Conservation (phyloP, 2,797 vertebrate genomes). For the Luscinia megarhynchos region DNA sequence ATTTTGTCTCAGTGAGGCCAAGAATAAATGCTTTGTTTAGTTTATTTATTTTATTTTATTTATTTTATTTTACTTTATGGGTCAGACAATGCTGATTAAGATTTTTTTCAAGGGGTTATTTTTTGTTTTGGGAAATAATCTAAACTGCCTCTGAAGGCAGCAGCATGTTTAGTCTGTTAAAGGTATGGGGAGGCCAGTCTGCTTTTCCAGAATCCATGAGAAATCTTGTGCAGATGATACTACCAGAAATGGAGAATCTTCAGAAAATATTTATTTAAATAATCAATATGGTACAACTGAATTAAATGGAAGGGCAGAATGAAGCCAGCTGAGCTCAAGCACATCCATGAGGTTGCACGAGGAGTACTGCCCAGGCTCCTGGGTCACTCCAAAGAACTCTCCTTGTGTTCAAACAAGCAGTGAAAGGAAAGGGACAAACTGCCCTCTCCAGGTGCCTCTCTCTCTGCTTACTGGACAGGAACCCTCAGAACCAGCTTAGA, state of each 20-base stretch:
- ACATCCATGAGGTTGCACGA: background rate
- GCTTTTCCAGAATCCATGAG: background rate
- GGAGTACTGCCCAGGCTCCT: background rate
- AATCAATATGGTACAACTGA: background rate
- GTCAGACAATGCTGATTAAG: background rate
- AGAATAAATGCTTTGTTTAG: background rate
- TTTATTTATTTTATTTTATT: too few relatives aligned
- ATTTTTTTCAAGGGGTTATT: background rate
- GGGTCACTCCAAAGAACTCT: background rate
- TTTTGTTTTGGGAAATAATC: conserved; percentile 13
- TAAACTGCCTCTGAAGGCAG: background rate
- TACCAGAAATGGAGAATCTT: background rate
- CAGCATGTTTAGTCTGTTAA: background rate
- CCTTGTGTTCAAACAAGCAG: background rate
- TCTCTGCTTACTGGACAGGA: background rate
- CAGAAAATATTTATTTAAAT: background rate
- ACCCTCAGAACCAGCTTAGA: background rate
- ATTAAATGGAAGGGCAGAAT: background rate
- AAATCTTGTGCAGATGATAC: background rate
- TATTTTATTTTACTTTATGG: too few relatives aligned
- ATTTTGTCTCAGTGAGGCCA: background rate
- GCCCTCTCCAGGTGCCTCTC: background rate
- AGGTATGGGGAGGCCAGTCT: background rate
- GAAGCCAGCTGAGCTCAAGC: background rate
- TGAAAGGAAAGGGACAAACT: background rate